phyloP scores from a whole-genome alignment of 23 tunicate species.

The Ciona savignyi region DNA sequence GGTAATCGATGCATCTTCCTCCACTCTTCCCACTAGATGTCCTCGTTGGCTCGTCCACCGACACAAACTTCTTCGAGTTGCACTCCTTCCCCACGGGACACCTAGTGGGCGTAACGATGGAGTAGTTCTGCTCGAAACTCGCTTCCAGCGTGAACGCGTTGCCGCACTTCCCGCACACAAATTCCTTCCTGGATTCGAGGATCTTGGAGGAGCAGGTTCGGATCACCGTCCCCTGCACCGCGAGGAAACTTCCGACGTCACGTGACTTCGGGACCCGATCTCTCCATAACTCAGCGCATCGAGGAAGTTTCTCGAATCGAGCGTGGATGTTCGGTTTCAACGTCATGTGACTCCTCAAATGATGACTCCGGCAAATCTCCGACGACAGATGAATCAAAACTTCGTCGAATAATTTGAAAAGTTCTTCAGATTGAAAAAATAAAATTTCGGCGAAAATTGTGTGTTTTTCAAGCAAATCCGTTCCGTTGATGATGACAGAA shows the following conservation, averaged over 20 bases:
- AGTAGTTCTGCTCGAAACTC: constrained; percentile 54
- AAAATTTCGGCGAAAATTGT: constrained; percentile 30
- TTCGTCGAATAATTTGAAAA: constrained; percentile 33
- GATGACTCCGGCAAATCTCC: constrained; percentile 23
- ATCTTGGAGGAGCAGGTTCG: constrained; percentile 77
- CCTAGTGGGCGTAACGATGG: constrained; percentile 41
- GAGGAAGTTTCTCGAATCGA: constrained; percentile 62
- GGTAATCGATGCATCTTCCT: constrained; percentile 76
- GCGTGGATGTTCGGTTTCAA: constrained; percentile 55
- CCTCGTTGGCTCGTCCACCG: too few species aligned
- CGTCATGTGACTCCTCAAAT: constrained; percentile 45
- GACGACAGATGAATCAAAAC: constrained; percentile 17
- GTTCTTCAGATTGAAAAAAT: constrained; percentile 47
- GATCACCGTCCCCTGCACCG: constrained; percentile 85
- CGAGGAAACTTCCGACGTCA: constrained; percentile 65
- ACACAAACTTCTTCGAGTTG: constrained; percentile 61
- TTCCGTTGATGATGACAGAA: constrained; percentile 43
- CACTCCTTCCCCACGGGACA: constrained; percentile 65
- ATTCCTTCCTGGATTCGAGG: constrained; percentile 57
- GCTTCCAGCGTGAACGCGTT: constrained; percentile 56
- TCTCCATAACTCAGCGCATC: constrained; percentile 74
- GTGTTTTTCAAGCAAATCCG: constrained; percentile 47
- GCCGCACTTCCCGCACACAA: constrained; percentile 64
- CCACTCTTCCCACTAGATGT: constrained; percentile 11
- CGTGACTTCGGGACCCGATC: constrained; percentile 83